Evolutionary conservation across 2,113 vertebrate genomes (phyloP).

Genomic region (Leptobrachium leishanense): DNA sequence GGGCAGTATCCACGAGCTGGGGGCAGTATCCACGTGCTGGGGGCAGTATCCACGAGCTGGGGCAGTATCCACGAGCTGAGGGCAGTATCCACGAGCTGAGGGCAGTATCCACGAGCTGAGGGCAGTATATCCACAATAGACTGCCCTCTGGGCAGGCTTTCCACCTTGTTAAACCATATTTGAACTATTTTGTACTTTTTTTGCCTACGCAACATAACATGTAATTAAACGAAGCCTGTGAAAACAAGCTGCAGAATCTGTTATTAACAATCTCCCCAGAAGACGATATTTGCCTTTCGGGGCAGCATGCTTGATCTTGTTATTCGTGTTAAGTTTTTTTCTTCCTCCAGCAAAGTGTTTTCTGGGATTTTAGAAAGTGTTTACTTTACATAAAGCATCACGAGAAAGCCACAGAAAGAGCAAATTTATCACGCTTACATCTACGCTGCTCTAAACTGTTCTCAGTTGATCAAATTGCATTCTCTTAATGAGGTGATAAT

Average conservation of each 20-base stretch:
- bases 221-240: not conserved
- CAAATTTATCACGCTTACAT: not conserved
- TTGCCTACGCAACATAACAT: not conserved
- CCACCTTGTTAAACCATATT: no score
- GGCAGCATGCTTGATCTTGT: constrained; percentile 35
- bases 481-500: constrained; percentile 28
- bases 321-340: not conserved
- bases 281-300: not conserved
- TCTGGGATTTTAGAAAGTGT: not conserved
- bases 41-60: no score
- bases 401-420: not conserved
- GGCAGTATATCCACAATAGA: no score
- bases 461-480: constrained; percentile 13
- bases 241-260: not conserved
- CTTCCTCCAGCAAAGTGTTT: constrained; percentile 2
- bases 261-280: no score
- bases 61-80: no score
- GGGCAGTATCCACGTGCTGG: no score
- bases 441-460: not conserved
- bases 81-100: no score
- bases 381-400: constrained; percentile 6
- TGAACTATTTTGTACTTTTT: no score
- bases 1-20: no score
- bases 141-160: no score
- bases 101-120: no score